A percentile compares a stretch with the other conserved stretches of the same genome.
These are phyloP conservation scores for Alaudala cheleensis DNA, from an alignment of 2,113 vertebrate species.

Conservation along the genomic window DNA sequence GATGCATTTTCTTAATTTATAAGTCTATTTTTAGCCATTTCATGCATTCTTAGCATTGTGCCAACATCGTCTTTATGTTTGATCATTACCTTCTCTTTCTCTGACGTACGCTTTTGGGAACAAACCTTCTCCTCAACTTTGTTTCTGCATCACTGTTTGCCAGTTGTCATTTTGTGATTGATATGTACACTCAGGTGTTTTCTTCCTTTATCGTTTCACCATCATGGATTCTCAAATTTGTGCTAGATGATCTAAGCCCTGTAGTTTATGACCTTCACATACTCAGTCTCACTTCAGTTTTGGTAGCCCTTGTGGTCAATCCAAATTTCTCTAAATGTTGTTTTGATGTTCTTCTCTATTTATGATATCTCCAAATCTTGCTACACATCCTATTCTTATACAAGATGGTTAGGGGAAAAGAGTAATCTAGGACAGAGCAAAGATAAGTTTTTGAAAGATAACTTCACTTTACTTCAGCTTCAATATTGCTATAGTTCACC, in stretches of 20 bases:
- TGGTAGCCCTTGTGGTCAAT: not conserved
- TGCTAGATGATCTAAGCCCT: not conserved
- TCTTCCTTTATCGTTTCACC: not conserved
- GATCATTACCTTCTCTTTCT: not conserved
- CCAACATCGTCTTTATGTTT: not conserved
- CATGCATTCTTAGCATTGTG: not conserved
- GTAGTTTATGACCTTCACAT: not conserved
- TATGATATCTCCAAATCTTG: not conserved
- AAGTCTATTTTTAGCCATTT: not conserved
- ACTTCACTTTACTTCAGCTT: not conserved
- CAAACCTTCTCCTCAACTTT: not conserved
- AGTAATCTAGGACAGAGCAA: not conserved
- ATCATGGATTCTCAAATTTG: not conserved
- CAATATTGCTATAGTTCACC: not conserved
- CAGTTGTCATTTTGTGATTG: constrained; percentile 6
- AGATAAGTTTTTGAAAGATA: not conserved
- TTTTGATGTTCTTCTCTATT: not conserved
- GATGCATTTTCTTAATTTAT: not conserved
- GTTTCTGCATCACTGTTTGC: not conserved
- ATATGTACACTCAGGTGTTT: constrained; percentile 36
- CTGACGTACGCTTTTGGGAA: not conserved
- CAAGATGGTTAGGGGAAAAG: not conserved
- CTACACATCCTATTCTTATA: not conserved
- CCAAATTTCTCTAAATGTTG: not conserved
- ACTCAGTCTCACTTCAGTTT: not conserved